Evolutionary conservation across 1,140 invertebrate species (phyloP).

Genomic region (Linepithema humile): DNA sequence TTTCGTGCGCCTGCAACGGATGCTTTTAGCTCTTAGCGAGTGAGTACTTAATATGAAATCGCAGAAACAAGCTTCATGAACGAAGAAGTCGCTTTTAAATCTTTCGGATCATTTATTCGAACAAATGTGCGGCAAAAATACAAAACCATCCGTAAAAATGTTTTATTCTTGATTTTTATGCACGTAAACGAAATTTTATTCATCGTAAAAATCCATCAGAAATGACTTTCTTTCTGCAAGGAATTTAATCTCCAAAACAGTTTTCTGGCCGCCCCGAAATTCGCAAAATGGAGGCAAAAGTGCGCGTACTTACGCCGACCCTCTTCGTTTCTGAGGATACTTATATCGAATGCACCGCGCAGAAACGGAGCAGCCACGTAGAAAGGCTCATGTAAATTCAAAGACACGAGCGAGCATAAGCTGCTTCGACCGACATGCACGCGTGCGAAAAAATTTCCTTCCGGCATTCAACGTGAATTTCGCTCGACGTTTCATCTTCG

Average conservation of each 20-base stretch:
- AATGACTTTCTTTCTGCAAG: background rate
- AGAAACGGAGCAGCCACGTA: conserved; percentile 36
- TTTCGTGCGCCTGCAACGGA: background rate
- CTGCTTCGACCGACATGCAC: conserved; percentile 12
- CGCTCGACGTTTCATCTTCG: background rate
- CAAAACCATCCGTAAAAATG: background rate
- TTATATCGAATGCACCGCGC: conserved; percentile 25
- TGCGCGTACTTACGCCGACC: background rate
- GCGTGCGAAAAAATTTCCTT: conserved; percentile 13
- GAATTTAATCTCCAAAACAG: conserved; percentile 28
- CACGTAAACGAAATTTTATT: background rate
- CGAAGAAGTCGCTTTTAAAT: background rate
- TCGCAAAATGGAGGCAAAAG: conserved; percentile 16
- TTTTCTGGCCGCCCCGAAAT: background rate
- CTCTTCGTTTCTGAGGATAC: conserved; percentile 36
- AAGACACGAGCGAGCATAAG: conserved; percentile 42
- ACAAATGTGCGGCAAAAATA: background rate
- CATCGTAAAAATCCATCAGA: conserved; percentile 1
- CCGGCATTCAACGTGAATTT: conserved; percentile 13
- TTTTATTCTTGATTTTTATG: background rate
- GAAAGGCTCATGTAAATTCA: conserved; percentile 61
- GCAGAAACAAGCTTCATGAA: background rate
- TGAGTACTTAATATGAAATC: conserved; percentile 22
- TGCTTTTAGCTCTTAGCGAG: background rate
- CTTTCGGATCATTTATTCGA: background rate